Base-by-base conservation (phyloP, 2,113 vertebrate species). In the Thomomys bottae region DNA sequence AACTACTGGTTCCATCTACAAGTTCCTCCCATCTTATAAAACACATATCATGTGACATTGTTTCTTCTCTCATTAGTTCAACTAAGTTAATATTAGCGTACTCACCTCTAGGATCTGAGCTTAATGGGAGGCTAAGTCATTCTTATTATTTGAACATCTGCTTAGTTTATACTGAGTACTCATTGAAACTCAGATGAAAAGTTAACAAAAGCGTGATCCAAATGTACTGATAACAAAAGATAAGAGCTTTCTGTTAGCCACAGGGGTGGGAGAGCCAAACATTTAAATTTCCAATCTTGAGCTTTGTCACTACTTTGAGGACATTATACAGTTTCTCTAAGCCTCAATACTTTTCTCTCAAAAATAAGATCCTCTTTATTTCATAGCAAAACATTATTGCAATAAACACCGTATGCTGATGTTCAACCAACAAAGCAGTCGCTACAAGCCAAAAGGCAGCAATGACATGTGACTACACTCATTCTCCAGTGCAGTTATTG, bases 381-480 rank as follows among this genome's bases (percentile, higher is more conserved):
- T 89, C 38, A 57, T 89, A 36, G n/a, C 3, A 91, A 61, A 28
- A 61, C 59, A 86, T 57, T 72, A 66, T 66, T 92, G n/a, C 40
- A 68, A 14, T 78, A 6, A 14, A 12, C 72, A 72, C 4, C n/a
- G 78, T 17, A 63, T 32, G 11, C 9, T 45, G 9, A 14, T 28
- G 12, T 24, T 21, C 34, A 82, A 72, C 30, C 66, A 76, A 42
- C 36, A 63, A 86, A 81, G n/a, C 7, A 75, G 68, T 73, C 61
- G 40, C 24, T 40, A 10, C 4, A 7, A 34, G 70, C 77, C 54
- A 30, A 59, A 77, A 3, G 57, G 49, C 14, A 64, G 40, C 11
- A n/a, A 8, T 66, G 24, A 36, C 34, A 66, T 24, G 32, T 34
- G 32, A 34, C 30, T 38, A 20, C 49, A 54, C 14, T 14, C 10